A percentile compares a stretch with the other conserved stretches of the same genome.
Conservation (phyloP, 2,888 invertebrate genomes). For the Tryphoninae sp. region DNA sequence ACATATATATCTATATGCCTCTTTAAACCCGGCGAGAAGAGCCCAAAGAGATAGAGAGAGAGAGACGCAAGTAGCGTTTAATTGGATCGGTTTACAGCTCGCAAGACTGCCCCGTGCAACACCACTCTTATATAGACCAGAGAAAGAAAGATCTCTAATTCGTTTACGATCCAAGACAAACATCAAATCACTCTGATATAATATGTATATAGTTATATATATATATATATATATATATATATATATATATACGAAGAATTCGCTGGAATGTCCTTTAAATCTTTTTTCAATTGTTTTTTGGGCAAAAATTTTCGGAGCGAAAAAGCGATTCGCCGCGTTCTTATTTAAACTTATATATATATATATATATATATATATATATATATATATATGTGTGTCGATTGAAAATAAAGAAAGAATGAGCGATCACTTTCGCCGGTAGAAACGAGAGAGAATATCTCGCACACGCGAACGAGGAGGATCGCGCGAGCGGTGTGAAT, state of each 20-base stretch:
- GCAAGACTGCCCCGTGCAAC: constrained; percentile 64
- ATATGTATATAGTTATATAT: background rate
- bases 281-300: too few species aligned
- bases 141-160: constrained; percentile 71
- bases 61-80: constrained; percentile 67
- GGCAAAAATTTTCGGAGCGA: too few species aligned
- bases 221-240: constrained; percentile 17
- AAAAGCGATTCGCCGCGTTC: too few species aligned
- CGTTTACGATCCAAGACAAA: constrained; percentile 71
- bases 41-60: background rate
- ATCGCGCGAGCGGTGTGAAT: constrained; percentile 75
- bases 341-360: too few species aligned
- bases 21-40: background rate
- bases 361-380: too few species aligned
- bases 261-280: too few species aligned
- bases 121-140: constrained; percentile 46
- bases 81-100: constrained; percentile 77
- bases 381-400: background rate
- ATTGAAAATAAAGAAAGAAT: constrained; percentile 2
- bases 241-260: background rate
- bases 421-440: constrained; percentile 40
- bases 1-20: constrained; percentile 27
- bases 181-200: constrained; percentile 31
- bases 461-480: constrained; percentile 72
- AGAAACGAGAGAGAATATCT: constrained; percentile 29